Conservation (phyloP, 2,113 vertebrate genomes). For the Myiopsitta monachus region DNA sequence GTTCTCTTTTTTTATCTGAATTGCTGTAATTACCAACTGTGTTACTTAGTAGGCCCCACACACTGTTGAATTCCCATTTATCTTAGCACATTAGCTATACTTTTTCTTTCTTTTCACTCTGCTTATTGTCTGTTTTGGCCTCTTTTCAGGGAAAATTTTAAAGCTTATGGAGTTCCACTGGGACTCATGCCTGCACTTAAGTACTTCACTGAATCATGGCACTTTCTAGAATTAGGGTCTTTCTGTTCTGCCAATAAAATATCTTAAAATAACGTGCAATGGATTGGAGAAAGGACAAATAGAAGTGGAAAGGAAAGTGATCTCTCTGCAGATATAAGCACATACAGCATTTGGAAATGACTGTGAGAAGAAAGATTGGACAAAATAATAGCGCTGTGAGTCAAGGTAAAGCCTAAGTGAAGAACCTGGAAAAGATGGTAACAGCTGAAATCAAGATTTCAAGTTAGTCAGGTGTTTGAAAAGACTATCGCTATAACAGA, state of each 20-base stretch:
- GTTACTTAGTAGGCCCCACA: not conserved
- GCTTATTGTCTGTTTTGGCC: not conserved
- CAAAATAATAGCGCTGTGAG: rapidly evolving
- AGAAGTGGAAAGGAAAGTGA: not conserved
- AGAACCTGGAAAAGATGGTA: not conserved
- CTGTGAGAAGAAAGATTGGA: not conserved
- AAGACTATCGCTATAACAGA: not conserved
- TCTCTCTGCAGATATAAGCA: not conserved
- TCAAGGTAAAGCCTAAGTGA: not conserved
- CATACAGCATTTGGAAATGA: not conserved
- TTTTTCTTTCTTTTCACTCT: not conserved
- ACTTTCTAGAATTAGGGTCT: not conserved
- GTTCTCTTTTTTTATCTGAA: not conserved
- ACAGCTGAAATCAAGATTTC: not conserved
- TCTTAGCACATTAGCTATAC: not conserved
- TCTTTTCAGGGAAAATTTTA: not conserved
- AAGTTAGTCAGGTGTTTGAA: not conserved
- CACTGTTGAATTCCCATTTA: not conserved
- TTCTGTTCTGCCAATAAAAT: not conserved
- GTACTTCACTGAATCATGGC: not conserved
- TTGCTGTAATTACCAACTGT: not conserved
- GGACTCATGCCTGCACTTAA: not conserved
- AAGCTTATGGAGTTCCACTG: not conserved
- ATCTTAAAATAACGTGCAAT: not conserved
- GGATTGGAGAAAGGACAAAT: not conserved